Evolutionary conservation across 2,113 vertebrate genomes (phyloP).

Genomic region (Hymenochirus boettgeri): DNA sequence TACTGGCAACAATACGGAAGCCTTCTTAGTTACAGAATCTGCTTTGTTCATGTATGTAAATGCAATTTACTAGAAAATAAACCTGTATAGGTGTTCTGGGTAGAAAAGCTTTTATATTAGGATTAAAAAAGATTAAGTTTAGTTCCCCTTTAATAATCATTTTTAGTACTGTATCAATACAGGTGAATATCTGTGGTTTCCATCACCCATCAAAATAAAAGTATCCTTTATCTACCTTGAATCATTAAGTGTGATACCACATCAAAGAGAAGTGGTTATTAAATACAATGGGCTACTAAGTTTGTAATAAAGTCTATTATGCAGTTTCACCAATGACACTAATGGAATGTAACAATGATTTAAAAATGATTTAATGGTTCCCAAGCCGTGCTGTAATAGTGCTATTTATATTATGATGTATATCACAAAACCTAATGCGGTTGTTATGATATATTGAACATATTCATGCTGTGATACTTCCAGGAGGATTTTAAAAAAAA

Average conservation of each 20-base stretch:
- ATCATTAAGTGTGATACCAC: conserved; percentile 75
- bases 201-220: no score
- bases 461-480: conserved; percentile 82
- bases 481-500: conserved; percentile 69
- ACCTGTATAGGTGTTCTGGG: no score
- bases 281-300: conserved; percentile 93
- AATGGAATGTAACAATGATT: conserved; percentile 99
- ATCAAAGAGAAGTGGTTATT: conserved; percentile 82
- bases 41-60: no score
- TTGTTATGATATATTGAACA: conserved; percentile 92
- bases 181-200: no score
- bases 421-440: conserved; percentile 98
- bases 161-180: no score
- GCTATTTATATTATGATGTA: conserved; percentile 97
- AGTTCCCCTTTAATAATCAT: no score
- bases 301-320: conserved; percentile 97
- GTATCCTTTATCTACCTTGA: conserved; percentile 32
- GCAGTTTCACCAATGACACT: conserved; percentile 96
- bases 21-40: no score
- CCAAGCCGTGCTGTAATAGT: conserved; percentile 98
- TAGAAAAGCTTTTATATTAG: no score
- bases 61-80: no score
- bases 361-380: conserved; percentile 99
- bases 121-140: no score
- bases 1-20: no score